Percentiles rank a stretch among this genome's conserved stretches.
phyloP scores from a whole-genome alignment of 2,797 vertebrate genomes.

The Tamandua tetradactyla region DNA sequence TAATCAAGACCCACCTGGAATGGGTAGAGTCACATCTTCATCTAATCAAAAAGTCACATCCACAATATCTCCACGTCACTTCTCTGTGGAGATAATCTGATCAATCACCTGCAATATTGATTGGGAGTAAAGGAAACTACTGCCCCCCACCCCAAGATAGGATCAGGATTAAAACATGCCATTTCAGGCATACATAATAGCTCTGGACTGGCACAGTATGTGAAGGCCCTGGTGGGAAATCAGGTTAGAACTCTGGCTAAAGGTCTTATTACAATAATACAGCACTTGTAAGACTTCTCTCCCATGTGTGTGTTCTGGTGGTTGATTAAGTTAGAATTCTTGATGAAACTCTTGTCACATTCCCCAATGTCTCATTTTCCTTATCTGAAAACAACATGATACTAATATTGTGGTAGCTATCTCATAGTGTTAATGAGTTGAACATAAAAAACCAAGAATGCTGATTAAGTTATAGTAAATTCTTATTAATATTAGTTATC shows the following conservation, averaged over 20 bases:
- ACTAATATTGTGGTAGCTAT: background rate
- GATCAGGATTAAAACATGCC: no score
- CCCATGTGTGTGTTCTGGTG: background rate
- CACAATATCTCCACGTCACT: no score
- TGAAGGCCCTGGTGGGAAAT: conserved; percentile 48
- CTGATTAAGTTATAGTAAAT: background rate
- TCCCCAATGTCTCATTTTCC: background rate
- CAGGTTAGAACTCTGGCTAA: background rate
- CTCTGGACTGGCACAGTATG: no score
- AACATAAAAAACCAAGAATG: background rate
- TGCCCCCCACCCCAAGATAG: no score
- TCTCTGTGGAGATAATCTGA: no score
- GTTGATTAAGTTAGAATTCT: background rate
- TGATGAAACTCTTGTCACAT: background rate
- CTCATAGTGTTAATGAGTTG: background rate
- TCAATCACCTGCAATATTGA: no score
- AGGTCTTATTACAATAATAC: no score
- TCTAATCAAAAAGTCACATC: no score
- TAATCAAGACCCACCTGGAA: no score
- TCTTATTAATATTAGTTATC: background rate
- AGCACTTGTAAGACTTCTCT: background rate
- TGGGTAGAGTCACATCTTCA: no score
- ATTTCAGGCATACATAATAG: no score
- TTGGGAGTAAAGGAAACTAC: no score
- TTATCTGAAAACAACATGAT: background rate